phyloP scores from a whole-genome alignment of 2,797 vertebrate genomes.

The Periparus ater region DNA sequence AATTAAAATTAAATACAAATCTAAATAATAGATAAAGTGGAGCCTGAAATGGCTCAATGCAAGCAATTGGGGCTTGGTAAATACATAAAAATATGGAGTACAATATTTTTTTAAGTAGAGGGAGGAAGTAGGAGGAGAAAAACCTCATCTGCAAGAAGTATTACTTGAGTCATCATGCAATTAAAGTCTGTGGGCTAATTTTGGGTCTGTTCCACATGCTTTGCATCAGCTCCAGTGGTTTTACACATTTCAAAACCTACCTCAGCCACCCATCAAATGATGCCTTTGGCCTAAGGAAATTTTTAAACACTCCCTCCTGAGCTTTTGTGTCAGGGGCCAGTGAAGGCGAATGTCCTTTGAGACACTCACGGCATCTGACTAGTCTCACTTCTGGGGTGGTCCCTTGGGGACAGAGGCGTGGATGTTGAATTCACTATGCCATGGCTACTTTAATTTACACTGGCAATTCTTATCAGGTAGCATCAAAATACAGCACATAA shows the following conservation, averaged over 20 bases:
- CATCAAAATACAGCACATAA: not conserved
- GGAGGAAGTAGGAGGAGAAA: not conserved
- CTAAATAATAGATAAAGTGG: not conserved
- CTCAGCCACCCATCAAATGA: not conserved
- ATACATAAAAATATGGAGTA: not conserved
- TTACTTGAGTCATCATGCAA: not conserved
- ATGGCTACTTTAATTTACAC: not conserved
- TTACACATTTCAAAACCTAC: not conserved
- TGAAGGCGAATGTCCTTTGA: not conserved
- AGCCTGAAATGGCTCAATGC: not conserved
- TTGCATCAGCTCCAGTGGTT: not conserved
- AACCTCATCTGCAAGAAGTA: not conserved
- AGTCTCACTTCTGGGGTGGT: not conserved
- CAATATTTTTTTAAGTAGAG: not conserved
- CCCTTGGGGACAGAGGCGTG: not conserved
- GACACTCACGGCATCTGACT: not conserved
- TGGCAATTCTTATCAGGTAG: not conserved
- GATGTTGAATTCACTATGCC: not conserved
- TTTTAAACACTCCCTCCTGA: not conserved
- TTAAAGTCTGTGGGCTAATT: slow-evolving; percentile 16
- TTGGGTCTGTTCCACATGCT: slow-evolving; percentile 5
- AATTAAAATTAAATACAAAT: not conserved
- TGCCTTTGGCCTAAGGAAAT: not conserved
- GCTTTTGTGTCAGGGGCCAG: not conserved
- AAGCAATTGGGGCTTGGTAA: not conserved